phyloP scores from a whole-genome alignment of 2,888 invertebrate species.

The Cosmorhoe ocellata region DNA sequence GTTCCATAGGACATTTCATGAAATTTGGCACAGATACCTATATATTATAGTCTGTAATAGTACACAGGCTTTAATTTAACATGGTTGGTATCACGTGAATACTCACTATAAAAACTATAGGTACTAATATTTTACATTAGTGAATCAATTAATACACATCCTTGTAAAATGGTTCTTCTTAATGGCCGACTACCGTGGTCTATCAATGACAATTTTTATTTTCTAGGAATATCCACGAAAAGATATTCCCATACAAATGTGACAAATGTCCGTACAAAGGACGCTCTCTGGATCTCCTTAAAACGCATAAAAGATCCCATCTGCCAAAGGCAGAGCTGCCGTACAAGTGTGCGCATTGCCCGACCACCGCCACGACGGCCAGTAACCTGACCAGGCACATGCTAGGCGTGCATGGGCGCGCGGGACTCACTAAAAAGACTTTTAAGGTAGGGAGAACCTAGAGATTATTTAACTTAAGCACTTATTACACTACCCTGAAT shows the following conservation, averaged over 20 bases:
- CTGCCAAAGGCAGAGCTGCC: conserved; percentile 42
- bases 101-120: too few relatives aligned
- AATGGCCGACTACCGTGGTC: too few relatives aligned
- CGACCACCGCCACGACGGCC: conserved; percentile 25
- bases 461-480: too few relatives aligned
- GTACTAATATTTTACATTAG: too few relatives aligned
- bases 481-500: too few relatives aligned
- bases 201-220: not conserved
- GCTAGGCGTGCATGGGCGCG: conserved; percentile 3
- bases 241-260: conserved; percentile 45
- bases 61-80: too few relatives aligned
- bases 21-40: too few relatives aligned
- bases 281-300: conserved; percentile 38
- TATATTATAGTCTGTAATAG: too few relatives aligned
- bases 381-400: conserved; percentile 26
- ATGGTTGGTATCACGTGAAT: too few relatives aligned
- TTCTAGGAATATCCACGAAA: conserved; percentile 39
- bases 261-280: conserved; percentile 49
- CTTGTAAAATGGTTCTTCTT: too few relatives aligned
- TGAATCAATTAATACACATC: too few relatives aligned
- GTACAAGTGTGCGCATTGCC: conserved; percentile 47
- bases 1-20: too few relatives aligned
- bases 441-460: conserved; percentile 17
- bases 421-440: not conserved
- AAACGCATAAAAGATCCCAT: conserved; percentile 49